Base-by-base conservation (phyloP, 2,797 vertebrate genomes). In the Darevskia nairensis region DNA sequence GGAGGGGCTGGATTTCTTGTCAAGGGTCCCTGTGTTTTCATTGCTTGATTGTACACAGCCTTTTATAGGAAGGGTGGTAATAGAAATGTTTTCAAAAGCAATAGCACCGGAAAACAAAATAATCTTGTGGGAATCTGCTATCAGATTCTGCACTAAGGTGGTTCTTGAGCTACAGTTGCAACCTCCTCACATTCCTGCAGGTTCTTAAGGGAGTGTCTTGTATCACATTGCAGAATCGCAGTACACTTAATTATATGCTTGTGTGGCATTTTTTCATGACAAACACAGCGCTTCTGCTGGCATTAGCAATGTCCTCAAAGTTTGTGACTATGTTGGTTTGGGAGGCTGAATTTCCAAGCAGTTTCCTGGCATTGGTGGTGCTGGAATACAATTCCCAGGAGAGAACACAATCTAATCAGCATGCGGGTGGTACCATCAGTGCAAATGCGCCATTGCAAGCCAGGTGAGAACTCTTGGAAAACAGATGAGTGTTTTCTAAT, bases 151-250 rank as follows among this genome's bases (percentile, higher is more conserved):
- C 21, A 6, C 11, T 23, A 35, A 74, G 46, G 25, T 39, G 27
- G 6, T 46, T 13, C 21, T 25, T 50, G 75, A 32, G n/a, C 27
- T 46, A 6, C 32, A 75, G 29, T 66, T 77, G 72, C 84, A 39
- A n/a, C 74, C 35, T 76, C 84, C n/a, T 86, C 75, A 68, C 41
- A 78, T 79, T 68, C 75, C 41, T 78, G 39, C 46, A 44, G 41
- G 59, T 25, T 86, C 75, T 68, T 46, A 68, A 78, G 75, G 84
- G 84, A 46, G 75, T 78, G 84, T n/a, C 75, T 78, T 39, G 2
- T 86, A 78, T 86, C 61, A 50, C 41, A 68, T 25, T 46, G 41
- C 61, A 50, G 75, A 86, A 68, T 78, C 75, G 46, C 59, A 46
- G 35, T 13, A 66, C 29, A 17, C 41, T 68, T 68, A 86, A 86